Evolutionary conservation across 2,797 vertebrate species (phyloP).

Genomic region (Pteropus rufus): DNA sequence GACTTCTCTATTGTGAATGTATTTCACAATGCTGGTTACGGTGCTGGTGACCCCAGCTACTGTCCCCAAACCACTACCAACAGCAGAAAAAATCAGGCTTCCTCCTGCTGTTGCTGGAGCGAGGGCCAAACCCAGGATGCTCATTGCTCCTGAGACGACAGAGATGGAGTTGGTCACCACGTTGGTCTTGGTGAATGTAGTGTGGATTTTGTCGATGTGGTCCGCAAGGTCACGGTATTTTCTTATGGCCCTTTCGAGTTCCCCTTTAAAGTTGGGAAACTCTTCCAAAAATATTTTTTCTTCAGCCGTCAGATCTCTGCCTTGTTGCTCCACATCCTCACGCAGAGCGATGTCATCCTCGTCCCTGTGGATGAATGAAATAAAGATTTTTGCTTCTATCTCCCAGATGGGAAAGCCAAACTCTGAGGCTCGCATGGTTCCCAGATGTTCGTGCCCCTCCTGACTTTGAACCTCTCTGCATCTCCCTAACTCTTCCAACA

Average conservation of each 20-base stretch:
- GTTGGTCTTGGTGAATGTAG: background rate
- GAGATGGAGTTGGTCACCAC: background rate
- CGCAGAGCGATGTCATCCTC: fast-evolving
- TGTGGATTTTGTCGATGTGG: background rate
- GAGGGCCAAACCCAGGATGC: conserved; percentile 43
- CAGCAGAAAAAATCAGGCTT: conserved; percentile 21
- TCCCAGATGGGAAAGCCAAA: background rate
- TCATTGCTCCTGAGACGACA: background rate
- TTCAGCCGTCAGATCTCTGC: background rate
- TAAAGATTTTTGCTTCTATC: background rate
- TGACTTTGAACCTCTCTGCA: background rate
- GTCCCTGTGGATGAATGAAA: background rate
- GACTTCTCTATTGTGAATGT: background rate
- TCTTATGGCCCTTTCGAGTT: background rate
- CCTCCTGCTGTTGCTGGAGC: conserved; percentile 18
- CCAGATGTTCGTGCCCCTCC: background rate
- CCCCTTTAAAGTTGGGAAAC: background rate
- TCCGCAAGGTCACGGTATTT: background rate
- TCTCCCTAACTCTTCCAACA: background rate
- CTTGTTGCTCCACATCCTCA: background rate
- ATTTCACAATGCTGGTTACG: background rate
- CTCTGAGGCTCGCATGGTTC: background rate
- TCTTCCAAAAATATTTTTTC: conserved; percentile 18
- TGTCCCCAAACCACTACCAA: background rate
- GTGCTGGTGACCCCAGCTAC: background rate